Base-by-base conservation (phyloP, 2,113 vertebrate species). In the Dipodomys ordii region DNA sequence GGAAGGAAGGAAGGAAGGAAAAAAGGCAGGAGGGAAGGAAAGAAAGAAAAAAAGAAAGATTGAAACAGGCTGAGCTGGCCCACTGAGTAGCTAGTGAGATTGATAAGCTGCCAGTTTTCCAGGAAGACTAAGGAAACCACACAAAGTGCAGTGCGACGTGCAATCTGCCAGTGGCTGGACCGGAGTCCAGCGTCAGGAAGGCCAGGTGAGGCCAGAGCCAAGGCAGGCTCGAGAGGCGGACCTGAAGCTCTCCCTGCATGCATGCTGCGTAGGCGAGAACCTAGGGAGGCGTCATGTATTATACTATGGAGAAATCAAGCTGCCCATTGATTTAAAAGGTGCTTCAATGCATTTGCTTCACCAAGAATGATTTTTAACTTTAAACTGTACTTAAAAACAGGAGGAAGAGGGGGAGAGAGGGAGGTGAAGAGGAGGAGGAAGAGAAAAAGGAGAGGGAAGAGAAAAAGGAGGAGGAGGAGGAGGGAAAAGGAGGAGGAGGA, bases 101-200 rank as follows among this genome's bases (percentile, higher is more conserved):
- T 97, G 98, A 98, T 97, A 97, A 96, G 94, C 88, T 98, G 96
- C 94, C 96, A 98, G 89, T 94, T 97, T 97, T 97, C 90, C 97
- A 94, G 91, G 93, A 96, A 96, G 97, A 96, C 96, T 95, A 97
- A 94, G 94, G 98, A 97, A 97, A 98, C 96, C 95, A 96, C 96
- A 97, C 96, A 98, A 95, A 97, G 95, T 90, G 95, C 77, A 97
- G 27, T 67, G 92, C 94, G 85, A 97, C 64, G 92, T 97, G 96
- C 98, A 97, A 91, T 94, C 96, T 95, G 95, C 94, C 94, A 92
- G 90, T 32, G 30, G 95, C 94, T 89, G 90, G 92, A 95, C 95
- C 67, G 92, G 93, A 97, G 94, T 96, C 83, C 1, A 22, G 68
- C 97, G 97, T 97, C 94, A 96, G 90, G 94, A 79, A 95, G 96